Base-by-base conservation (phyloP, 1,140 invertebrate genomes). In the Heliconius nattereri region DNA sequence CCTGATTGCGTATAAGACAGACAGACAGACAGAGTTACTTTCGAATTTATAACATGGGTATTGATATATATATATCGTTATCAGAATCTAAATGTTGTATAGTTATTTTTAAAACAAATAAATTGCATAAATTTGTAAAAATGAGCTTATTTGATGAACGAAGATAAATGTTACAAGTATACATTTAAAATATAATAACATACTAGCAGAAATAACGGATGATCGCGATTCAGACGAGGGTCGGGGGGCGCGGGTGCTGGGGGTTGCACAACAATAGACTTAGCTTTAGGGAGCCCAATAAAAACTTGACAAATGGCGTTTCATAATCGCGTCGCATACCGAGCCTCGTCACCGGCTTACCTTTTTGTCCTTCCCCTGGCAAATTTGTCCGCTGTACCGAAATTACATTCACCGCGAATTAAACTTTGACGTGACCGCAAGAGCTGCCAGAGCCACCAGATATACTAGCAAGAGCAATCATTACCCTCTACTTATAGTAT, bases 291-390 rank as follows among this genome's bases (percentile, higher is more conserved):
- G 90, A 85, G 85, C 87, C 90, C 91, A 94, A 94, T 94, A 94
- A 94, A 94, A 94, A 94, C 92, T 94, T 94, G 92, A 94, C 92
- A 94, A 94, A 94, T 94, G 90, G 90, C 86, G 90, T 90, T 90
- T 92, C 91, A 92, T 94, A 92, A 94, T 94, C 92, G 89, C 86
- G 79, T 82, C 85, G 91, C 91, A 94, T 94, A 92, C 92, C 92
- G 81, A 82, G 83, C 84, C 84, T 90, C 86, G 86, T 91, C 90
- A 87, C 82, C 76, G 84, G 79, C 71, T 66, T 35, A 83, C 79
- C 80, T 81, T 81, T 81, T 78, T 83, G 82, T 79, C 82, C 79
- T 79, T 71, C 71, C 77, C 82, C 66, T 74, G 77, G 79, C 78
- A 81, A 81, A 75, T 84, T 79, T 76, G 78, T 78, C 78, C 66